Base-by-base conservation (phyloP, 2,797 vertebrate genomes). In the Hyperoplus immaculatus region DNA sequence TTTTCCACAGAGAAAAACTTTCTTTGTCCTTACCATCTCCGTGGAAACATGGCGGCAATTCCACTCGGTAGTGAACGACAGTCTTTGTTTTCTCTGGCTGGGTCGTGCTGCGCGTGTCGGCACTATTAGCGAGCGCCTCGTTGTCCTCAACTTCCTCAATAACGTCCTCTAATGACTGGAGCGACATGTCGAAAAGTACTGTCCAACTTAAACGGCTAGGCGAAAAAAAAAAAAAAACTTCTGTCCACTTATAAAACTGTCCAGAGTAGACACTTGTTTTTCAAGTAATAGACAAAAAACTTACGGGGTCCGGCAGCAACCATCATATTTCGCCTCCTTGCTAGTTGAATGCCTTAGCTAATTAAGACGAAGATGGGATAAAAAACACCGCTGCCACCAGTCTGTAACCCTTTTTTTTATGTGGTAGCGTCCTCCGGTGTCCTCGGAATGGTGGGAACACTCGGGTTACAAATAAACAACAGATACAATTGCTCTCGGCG, bases 351-450 rank as follows among this genome's bases (percentile, higher is more conserved):
- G 18, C 59, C 58, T 50, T 54, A 41, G 59, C 47, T 14, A 15
- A 15, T 21, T 53, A 54, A 43, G 12, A 42, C 39, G 39, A 53
- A 54, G 16, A 21, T 13, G 12, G 9, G n/a, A 45, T n/a, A 29
- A 38, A 54, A 72, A 62, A 63, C 11, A 45, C 56, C 36, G 21
- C 69, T 63, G 59, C 49, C 39, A 62, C 59, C 69, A 62, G 39
- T 72, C 58, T 72, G 59, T 72, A 72, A 62, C 47, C 54, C 29
- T 14, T 4, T 12, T 29, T 13, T 55, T 6, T 51, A 8, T 4
- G 41, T 49, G 6, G 47, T 49, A 49, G 4, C 11, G 3, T 8
- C 1, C 47, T 49, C 12, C 45, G 13, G 45, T 47, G 8, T 47
- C 45, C n/a, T n/a, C n/a, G n/a, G n/a, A n/a, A n/a, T n/a, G n/a